Evolutionary conservation across 2,888 invertebrate genomes (phyloP), one percentile per base, ranked within the genome.

Genomic region (Sialis fuliginosa): DNA sequence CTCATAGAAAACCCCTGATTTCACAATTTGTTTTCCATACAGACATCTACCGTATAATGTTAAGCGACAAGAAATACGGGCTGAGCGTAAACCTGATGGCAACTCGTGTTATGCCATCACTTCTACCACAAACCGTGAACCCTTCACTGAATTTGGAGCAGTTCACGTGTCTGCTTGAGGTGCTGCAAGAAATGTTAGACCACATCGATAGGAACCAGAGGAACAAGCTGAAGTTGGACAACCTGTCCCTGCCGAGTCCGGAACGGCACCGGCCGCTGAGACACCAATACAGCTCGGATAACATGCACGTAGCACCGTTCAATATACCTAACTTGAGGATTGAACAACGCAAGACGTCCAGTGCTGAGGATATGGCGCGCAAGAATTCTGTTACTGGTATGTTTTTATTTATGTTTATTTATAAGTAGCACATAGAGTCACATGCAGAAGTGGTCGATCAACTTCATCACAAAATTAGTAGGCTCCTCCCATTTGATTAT

Each of bases 21-120:
- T 22, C 8, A 10, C 12, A 37, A 10, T 37, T 37, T 12, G 12
- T 6, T 37, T 37, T 37, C 37, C 7, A 22, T 68, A 40, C 72
- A 95, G 95, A 84, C 66, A 88, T 95, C 60, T 95, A 93, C 70
- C 81, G 86, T 59, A 74, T 85, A 59, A 82, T 95, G 81, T 71
- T 95, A 55, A 77, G 79, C 61, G 92, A 95, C 65, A 86, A 85
- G 64, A 87, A 82, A 60, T 93, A 87, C 64, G 92, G 90, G 39
- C 69, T 96, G 54, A 86, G 87, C 4, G 81, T 91, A 43, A 89
- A 83, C 61, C 72, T 92, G 57, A 87, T 96, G 81, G 95, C 95
- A 6, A 90, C 88, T 8, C 81, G 87, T 60, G 89, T 93, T 58
- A 85, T 96, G 77, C 96, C 95, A 6, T 78, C 87, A 9, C 72